These are phyloP conservation scores for Perizoma affinitatum DNA, from an alignment of 2,888 invertebrate genomes.

Conservation along the genomic window DNA sequence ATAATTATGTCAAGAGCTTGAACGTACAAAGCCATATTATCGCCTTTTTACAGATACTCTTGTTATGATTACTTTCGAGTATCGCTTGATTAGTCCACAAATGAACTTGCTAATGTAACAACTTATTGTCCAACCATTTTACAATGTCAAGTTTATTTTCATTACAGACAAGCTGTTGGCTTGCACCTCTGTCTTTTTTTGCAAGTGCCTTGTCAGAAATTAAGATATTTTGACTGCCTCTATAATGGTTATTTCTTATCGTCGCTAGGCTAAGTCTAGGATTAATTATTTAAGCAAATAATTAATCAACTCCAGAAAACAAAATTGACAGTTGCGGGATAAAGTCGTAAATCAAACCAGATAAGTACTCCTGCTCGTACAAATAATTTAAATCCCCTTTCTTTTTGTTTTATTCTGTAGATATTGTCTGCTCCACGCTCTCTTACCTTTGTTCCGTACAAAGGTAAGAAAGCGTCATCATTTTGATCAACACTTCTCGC, in stretches of 20 bases:
- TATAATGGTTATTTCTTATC: constrained; percentile 15
- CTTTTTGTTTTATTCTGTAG: too few relatives aligned
- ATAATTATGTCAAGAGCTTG: constrained; percentile 4
- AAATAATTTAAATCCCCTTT: too few relatives aligned
- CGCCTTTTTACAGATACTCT: constrained; percentile 1
- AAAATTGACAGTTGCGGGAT: constrained; percentile 20
- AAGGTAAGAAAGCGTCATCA: constrained; percentile 16
- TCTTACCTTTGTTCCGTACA: constrained; percentile 11
- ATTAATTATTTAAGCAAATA: constrained; percentile 4
- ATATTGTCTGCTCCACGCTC: too few relatives aligned
- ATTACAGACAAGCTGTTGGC: constrained; percentile 22
- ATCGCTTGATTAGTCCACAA: too few relatives aligned
- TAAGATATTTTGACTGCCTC: constrained; percentile 19
- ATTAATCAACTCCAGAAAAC: constrained; percentile 17
- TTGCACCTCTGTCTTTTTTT: constrained; percentile 23
- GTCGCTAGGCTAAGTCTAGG: constrained; percentile 4
- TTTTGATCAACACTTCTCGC: constrained; percentile 12
- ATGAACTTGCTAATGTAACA: too few relatives aligned
- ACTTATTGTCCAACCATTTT: constrained; percentile 27
- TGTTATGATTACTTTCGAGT: too few relatives aligned
- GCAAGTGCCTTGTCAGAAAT: constrained; percentile 15
- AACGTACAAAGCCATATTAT: background rate
- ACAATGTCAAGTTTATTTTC: constrained; percentile 29
- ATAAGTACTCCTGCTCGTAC: constrained; percentile 9
- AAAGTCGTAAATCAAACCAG: constrained; percentile 10